phyloP scores from a whole-genome alignment of 2,113 vertebrate genomes.

The Brachypodius melanocephalos region DNA sequence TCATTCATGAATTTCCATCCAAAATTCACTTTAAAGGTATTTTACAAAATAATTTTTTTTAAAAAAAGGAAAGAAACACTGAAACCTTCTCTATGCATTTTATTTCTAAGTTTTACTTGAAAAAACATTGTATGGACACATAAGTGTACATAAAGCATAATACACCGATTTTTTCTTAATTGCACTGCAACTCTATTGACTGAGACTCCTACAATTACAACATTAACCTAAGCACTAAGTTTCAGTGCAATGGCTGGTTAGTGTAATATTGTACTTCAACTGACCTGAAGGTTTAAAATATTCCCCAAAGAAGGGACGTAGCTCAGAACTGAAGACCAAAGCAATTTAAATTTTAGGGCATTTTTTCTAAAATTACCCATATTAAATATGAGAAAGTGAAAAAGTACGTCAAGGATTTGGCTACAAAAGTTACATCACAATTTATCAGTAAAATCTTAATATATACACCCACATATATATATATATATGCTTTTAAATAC shows the following conservation, averaged over 20 bases:
- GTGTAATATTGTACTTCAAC: not conserved
- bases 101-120: not conserved
- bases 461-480: not conserved
- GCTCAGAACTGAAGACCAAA: not conserved
- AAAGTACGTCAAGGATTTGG: not conserved
- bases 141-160: not conserved
- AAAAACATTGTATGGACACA: not conserved
- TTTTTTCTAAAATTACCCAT: not conserved
- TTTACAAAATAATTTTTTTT: no score
- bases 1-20: not conserved
- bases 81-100: not conserved
- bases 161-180: accelerated
- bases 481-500: not conserved
- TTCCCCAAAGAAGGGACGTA: not conserved
- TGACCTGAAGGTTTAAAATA: not conserved
- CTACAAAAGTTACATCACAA: not conserved
- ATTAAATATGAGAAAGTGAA: not conserved
- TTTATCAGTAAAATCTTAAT: not conserved
- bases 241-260: not conserved
- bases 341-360: not conserved
- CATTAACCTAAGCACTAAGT: not conserved
- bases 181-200: not conserved
- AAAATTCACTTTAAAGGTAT: not conserved
- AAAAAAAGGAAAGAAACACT: accelerated
- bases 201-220: not conserved